phyloP scores from a whole-genome alignment of 2,113 vertebrate genomes.

The Struthio camelus region DNA sequence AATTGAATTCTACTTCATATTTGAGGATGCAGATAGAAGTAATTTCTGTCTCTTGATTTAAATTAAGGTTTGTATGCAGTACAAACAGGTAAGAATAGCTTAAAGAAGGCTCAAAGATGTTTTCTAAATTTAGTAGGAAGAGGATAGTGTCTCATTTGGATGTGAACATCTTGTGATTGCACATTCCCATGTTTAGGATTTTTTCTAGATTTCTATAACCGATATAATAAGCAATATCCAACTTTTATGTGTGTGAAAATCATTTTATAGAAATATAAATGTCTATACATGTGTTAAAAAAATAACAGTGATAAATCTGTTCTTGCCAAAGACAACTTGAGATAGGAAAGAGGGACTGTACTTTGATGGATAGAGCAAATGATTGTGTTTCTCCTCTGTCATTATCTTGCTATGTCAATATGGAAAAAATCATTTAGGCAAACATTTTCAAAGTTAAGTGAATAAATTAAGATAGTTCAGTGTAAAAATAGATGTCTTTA shows the following conservation, averaged over 20 bases:
- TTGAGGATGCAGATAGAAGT: neutral
- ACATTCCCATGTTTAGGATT: neutral
- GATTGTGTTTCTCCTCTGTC: neutral
- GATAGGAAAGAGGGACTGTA: neutral
- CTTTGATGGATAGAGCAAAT: neutral
- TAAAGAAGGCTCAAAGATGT: neutral
- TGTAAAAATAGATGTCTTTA: neutral
- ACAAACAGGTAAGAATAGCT: neutral
- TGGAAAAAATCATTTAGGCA: conserved; percentile 1
- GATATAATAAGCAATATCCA: neutral
- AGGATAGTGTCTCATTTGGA: neutral
- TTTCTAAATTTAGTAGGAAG: neutral
- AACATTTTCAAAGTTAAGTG: neutral
- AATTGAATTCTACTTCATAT: neutral
- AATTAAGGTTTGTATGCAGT: neutral
- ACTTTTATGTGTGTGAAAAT: neutral
- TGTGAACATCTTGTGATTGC: neutral
- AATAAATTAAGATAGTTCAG: neutral
- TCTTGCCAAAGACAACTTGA: neutral
- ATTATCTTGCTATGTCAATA: neutral
- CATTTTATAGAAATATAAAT: neutral
- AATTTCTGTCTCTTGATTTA: neutral
- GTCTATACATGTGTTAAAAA: too few relatives aligned
- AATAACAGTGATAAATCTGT: neutral
- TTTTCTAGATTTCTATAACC: neutral